Conservation (phyloP, 2,888 invertebrate species). For the Calameuta pallipes region DNA sequence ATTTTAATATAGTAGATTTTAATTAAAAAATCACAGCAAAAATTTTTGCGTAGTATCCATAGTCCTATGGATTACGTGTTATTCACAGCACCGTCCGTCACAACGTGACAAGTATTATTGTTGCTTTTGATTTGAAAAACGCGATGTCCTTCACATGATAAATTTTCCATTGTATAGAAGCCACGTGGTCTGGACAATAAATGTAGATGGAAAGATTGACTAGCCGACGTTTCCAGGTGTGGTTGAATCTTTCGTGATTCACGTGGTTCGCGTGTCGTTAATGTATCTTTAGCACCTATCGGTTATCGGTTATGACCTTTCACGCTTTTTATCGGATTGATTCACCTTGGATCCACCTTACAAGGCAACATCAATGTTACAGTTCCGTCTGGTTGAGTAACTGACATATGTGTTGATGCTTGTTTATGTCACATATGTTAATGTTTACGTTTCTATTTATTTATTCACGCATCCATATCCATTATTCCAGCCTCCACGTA, state of each 20-base stretch:
- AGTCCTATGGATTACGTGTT: neutral
- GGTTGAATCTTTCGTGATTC: slow-evolving; percentile 26
- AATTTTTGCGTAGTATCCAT: neutral
- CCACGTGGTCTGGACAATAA: neutral
- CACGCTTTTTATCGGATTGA: neutral
- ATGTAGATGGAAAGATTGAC: neutral
- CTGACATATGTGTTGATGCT: neutral
- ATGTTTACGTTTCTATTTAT: neutral
- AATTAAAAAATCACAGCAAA: neutral
- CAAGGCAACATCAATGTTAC: neutral
- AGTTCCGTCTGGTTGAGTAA: neutral
- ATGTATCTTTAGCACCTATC: neutral
- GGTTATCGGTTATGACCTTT: slow-evolving; percentile 4
- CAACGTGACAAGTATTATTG: neutral
- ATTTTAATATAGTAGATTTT: no score
- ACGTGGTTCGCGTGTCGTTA: slow-evolving; percentile 23
- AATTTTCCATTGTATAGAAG: neutral
- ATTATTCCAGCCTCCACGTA: neutral
- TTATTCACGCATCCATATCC: neutral
- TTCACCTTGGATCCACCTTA: neutral
- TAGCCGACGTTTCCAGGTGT: slow-evolving; percentile 8
- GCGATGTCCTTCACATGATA: neutral
- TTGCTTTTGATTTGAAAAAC: neutral
- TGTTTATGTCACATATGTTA: neutral
- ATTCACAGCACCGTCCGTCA: neutral